Evolutionary conservation across 2,797 vertebrate species (phyloP).

Genomic region (Myiotriccus ornatus): DNA sequence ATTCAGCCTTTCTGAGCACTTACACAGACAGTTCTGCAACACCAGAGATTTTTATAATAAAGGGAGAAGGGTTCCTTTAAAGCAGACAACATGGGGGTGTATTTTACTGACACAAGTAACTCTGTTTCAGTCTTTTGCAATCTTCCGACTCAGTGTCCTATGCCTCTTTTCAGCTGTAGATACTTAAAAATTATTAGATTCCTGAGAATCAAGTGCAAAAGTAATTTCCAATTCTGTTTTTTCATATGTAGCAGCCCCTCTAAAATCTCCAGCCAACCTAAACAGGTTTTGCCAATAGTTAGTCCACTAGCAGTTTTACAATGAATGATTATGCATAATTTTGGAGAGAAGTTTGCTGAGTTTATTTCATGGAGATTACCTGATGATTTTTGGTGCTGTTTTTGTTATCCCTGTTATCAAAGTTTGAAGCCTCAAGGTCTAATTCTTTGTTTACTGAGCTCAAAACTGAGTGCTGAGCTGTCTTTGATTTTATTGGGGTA

Average conservation of each 20-base stretch:
- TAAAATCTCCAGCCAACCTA: neutral
- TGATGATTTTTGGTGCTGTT: neutral
- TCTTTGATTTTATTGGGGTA: neutral
- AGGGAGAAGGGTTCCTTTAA: neutral
- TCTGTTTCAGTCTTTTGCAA: neutral
- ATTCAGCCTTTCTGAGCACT: neutral
- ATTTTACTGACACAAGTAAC: neutral
- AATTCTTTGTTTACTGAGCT: slow-evolving; percentile 11
- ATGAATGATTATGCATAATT: neutral
- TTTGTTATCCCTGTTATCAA: neutral
- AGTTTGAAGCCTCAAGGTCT: neutral
- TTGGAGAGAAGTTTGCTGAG: neutral
- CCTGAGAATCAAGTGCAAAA: neutral
- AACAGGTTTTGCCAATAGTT: neutral
- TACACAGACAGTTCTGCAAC: neutral
- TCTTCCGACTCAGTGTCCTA: neutral
- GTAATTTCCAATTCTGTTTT: neutral
- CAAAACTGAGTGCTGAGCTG: neutral
- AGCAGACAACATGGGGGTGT: neutral
- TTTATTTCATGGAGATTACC: neutral
- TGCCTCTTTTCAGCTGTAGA: neutral
- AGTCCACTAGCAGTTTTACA: neutral
- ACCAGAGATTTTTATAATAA: neutral
- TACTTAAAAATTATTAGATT: neutral
- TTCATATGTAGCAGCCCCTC: neutral